Base-by-base conservation (phyloP, 2,888 invertebrate species). In the Phorcus lineatus region DNA sequence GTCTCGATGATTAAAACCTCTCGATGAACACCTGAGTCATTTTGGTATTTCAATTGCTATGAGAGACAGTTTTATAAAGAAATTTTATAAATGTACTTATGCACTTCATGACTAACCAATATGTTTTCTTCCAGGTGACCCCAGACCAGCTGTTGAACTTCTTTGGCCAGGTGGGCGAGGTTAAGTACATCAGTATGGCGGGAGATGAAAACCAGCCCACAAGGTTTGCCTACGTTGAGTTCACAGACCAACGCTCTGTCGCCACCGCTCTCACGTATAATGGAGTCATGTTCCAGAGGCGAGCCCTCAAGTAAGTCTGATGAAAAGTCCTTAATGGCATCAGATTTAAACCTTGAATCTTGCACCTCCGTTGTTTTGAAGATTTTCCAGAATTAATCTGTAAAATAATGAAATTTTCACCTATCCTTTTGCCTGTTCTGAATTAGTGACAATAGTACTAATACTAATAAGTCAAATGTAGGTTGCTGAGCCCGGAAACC, bases 101-200 rank as follows among this genome's bases (percentile, higher is more conserved):
- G 0, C 13, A 17, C 28, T 62, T 0, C 24, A 24, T 62, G 11
- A 24, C 0, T 62, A 62, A 62, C 57, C 0, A 62, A 11, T 24
- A 53, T 31, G 78, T 80, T 79, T 53, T 92, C 94, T 74, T 82
- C 40, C 80, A 92, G 92, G 88, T 91, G 19, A 91, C 92, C 7
- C 94, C 96, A 6, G 97, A 98, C 84, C 96, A 97, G 89, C 94
- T 99, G n/a, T 95, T 98, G 91, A 96, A 97, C 82, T 96, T 96
- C 92, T 98, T 99, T 92, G 95, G 95, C 80, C 95, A 95, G 86
- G 96, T 96, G 67, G 98, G 97, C 17, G 98, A 99, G 94, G 97
- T 99, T 0, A 99, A 99, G 93, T 99, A 98, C 93, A 94, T 98
- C 79, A 95, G 99, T 36, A 96, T 97, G 93, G 98, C 98, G 89